Conservation (phyloP, 2,888 invertebrate genomes). For the Luperina nickerlii region DNA sequence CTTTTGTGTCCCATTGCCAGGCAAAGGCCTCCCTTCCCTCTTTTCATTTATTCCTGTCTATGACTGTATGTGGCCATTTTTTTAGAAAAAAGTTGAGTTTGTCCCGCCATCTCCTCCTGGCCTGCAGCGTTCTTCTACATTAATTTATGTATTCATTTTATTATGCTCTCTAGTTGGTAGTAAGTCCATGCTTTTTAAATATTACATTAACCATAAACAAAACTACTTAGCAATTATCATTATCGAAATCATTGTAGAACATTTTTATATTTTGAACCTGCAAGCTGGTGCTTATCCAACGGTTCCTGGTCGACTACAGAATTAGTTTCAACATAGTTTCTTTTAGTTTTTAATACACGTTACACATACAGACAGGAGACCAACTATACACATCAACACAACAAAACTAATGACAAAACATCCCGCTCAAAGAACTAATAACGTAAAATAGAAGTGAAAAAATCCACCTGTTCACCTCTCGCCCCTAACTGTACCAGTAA, state of each 20-base stretch:
- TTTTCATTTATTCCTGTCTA: too few relatives aligned
- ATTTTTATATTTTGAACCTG: not conserved
- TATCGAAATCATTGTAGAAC: not conserved
- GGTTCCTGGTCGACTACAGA: not conserved
- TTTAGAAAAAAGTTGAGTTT: too few relatives aligned
- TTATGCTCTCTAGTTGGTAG: too few relatives aligned
- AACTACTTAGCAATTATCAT: not conserved
- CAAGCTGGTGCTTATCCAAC: not conserved
- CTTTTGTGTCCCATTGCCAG: too few relatives aligned
- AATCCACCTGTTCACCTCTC: slow-evolving; percentile 79
- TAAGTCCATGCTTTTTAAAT: too few relatives aligned
- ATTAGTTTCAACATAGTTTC: not conserved
- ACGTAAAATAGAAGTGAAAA: slow-evolving; percentile 54
- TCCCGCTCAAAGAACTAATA: slow-evolving; percentile 51
- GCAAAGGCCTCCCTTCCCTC: too few relatives aligned
- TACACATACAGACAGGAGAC: not conserved
- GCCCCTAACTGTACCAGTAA: slow-evolving; percentile 81
- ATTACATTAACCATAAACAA: too few relatives aligned
- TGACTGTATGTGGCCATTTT: too few relatives aligned
- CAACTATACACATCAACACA: slow-evolving; percentile 8
- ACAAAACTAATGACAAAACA: slow-evolving; percentile 49
- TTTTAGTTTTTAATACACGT: not conserved
- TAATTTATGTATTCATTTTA: too few relatives aligned
- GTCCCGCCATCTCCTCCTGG: too few relatives aligned
- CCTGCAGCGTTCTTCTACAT: too few relatives aligned